phyloP scores from a whole-genome alignment of 1,140 invertebrate genomes.

The Planococcus citri region DNA sequence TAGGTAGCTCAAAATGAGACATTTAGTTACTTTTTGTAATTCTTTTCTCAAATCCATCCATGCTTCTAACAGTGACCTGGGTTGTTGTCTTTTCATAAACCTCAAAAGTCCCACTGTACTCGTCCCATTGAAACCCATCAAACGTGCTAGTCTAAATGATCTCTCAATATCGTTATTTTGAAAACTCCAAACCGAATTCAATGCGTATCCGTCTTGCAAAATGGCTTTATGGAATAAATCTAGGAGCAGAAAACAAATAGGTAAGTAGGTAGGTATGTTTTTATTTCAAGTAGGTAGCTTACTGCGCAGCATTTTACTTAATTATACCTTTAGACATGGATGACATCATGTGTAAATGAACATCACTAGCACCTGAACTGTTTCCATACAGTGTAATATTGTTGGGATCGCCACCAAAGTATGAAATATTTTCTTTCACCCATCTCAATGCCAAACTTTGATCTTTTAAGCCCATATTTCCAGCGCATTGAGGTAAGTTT shows the following conservation, averaged over 20 bases:
- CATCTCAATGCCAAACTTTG: conserved; percentile 36
- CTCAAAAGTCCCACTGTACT: neutral
- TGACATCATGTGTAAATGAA: neutral
- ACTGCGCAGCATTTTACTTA: neutral
- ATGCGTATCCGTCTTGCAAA: neutral
- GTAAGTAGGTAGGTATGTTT: neutral
- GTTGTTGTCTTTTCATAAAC: neutral
- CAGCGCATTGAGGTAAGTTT: conserved; percentile 26
- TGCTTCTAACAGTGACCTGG: neutral
- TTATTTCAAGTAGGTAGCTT: no score
- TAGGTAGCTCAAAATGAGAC: no score
- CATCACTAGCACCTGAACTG: conserved; percentile 24
- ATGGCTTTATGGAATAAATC: neutral
- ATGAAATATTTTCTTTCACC: conserved; percentile 35
- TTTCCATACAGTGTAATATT: conserved; percentile 28
- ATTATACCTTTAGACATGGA: neutral
- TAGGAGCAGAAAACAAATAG: neutral
- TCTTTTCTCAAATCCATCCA: neutral
- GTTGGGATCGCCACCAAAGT: conserved; percentile 33
- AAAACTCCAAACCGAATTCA: neutral
- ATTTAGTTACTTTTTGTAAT: neutral
- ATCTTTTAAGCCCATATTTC: conserved; percentile 37
- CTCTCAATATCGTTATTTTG: neutral
- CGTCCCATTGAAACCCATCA: neutral
- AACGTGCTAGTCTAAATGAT: neutral